Evolutionary conservation across 2,797 vertebrate species (phyloP), one percentile per base, ranked within the genome.

Genomic region (Psittacula derbiana): DNA sequence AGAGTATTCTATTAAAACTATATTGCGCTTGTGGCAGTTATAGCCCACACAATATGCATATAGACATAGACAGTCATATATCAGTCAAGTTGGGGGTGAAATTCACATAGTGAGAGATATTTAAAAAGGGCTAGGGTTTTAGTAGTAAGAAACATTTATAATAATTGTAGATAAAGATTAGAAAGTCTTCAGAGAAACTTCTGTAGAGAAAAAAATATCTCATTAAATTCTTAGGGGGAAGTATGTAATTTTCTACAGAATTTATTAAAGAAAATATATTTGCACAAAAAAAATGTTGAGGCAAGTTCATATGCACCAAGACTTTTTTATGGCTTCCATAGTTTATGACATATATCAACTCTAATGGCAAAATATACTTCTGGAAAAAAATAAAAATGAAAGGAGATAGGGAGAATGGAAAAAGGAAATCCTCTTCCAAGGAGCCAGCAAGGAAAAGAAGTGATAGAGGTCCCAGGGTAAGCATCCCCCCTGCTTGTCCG

Each of bases 401-500:
- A 52, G 4, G 16, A 65, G 12, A 31, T 16, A 47, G 30, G 7
- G 23, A 46, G 15, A 57, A 75, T 12, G 19, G 38, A 19, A 61
- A 61, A 44, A 84, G 28, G 4, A 80, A 62, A 84, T 61, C 8
- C 8, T 47, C 14, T 80, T 50, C 23, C 25, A 17, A 38, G 23
- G 7, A 57, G 0, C 12, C 25, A 76, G 21, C 21, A 80, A 84
- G 21, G 12, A 44, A 61, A 84, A 79, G 17, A 33, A 75, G 11
- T 40, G 12, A 40, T 10, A 25, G 18, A 28, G 2, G 6, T 60
- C 24, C 25, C 33, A 79, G 33, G 11, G 17, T 31, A 3, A 60
- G 6, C 18, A 74, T 12, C 14, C 4, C 4, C 6, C 5, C 16
- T 15, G 11, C 3, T 2, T 43, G 36, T 49, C 25, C 5, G 12